These are phyloP conservation scores for Oreochromis mossambicus DNA, from an alignment of 2,797 vertebrate genomes.

Conservation along the genomic window DNA sequence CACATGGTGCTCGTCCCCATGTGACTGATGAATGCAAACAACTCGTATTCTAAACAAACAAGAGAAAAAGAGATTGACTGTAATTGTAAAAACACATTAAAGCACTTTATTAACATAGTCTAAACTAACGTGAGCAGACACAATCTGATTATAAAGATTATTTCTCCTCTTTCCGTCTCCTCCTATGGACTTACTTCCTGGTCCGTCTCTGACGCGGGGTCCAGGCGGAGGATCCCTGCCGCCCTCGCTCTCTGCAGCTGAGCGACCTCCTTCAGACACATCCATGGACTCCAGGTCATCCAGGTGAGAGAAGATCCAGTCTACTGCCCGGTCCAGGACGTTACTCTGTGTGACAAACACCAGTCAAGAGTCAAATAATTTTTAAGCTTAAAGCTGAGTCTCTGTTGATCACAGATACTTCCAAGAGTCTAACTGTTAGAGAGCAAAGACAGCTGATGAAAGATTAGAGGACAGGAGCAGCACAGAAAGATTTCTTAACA, in stretches of 20 bases:
- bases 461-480: neutral
- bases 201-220: slow-evolving; percentile 91
- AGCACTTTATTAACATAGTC: neutral
- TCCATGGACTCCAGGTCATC: slow-evolving; percentile 99
- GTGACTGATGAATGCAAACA: slow-evolving; percentile 98
- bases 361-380: neutral
- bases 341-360: slow-evolving; percentile 81
- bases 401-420: neutral
- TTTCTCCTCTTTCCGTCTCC: neutral
- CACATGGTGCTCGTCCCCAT: slow-evolving; percentile 99
- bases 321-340: slow-evolving; percentile 90
- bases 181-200: slow-evolving; percentile 85
- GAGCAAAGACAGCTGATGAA: neutral
- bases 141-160: neutral
- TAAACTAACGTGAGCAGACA: neutral
- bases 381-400: neutral
- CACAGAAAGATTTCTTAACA: neutral
- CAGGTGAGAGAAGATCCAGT: slow-evolving; percentile 99
- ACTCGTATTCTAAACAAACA: slow-evolving; percentile 85
- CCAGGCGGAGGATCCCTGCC: slow-evolving; percentile 83
- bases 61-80: neutral
- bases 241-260: slow-evolving; percentile 89
- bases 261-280: slow-evolving; percentile 94
- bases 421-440: neutral
- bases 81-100: neutral